Conservation (phyloP, 2,888 invertebrate species). For the Dryococelus australis region DNA sequence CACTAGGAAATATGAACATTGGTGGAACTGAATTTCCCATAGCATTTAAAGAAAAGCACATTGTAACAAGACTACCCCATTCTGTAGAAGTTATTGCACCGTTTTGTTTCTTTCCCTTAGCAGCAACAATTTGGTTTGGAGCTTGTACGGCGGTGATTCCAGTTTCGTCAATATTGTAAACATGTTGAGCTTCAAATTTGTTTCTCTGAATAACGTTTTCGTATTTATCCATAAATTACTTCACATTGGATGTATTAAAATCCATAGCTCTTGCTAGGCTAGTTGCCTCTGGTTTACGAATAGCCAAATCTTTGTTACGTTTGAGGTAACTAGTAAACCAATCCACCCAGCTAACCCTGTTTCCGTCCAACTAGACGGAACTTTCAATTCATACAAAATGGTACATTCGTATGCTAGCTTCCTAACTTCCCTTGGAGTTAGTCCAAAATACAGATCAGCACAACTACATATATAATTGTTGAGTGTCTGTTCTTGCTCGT, state of each 20-base stretch:
- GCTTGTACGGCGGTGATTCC: neutral
- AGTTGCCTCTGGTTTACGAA: slow-evolving; percentile 1
- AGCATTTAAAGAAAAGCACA: slow-evolving; percentile 11
- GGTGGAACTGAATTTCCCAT: slow-evolving; percentile 8
- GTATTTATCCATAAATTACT: neutral
- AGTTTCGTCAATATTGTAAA: neutral
- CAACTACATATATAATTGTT: neutral
- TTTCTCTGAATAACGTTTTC: no score
- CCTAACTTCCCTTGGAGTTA: neutral
- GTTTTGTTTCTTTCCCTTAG: slow-evolving; percentile 4
- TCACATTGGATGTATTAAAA: neutral
- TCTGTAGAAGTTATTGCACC: slow-evolving; percentile 29
- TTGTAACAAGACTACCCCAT: neutral
- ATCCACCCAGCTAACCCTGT: neutral
- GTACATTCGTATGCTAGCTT: slow-evolving; percentile 21
- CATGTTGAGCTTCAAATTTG: no score
- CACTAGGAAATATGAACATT: slow-evolving; percentile 13
- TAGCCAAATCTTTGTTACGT: neutral
- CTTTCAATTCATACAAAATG: no score
- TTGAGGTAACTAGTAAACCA: slow-evolving; percentile 1
- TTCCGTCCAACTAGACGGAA: no score
- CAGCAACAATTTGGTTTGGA: neutral
- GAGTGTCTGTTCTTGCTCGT: neutral
- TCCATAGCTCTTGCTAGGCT: neutral
- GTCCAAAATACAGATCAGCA: slow-evolving; percentile 10